Base-by-base conservation (phyloP, 2,113 vertebrate genomes). In the Crotalus helleri region DNA sequence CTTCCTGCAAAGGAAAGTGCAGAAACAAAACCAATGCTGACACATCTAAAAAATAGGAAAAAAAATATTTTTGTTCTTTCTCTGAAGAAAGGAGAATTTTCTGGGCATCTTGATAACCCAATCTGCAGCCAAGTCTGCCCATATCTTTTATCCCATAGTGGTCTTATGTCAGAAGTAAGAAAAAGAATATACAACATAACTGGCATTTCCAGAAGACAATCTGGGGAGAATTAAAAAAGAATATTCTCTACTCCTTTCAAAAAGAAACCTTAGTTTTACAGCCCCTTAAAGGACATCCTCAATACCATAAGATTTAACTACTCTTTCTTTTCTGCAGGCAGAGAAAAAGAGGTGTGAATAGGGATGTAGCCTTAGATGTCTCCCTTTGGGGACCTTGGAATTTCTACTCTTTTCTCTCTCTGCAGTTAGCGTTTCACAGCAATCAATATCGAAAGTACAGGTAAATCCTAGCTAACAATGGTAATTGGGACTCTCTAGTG, bases 41-140 rank as follows among this genome's bases (percentile, higher is more conserved):
- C 94, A 95, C 21, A 3, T 92, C 95, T 95, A 95, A 94, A 95
- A 90, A 92, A 59, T 90, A 74, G 26, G 57, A 26, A 44, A 94
- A 51, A 21, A 51, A 21, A 74, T 92, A 44, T 0, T 81, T 81
- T 44, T 44, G 33, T 21, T 21, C 33, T 92, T 94, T 94, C 89
- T 81, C 57, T 21, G 93, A 96, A 85, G 87, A 0, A 95, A 17
- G 15, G 86, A 53, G 93, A 54, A 24, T 19, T 91, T 94, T 17
- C 49, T 17, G 2, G 46, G 89, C 23, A 44, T 57, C 89, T 39
- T 11, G 91, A 59, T 24, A 93, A 59, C 26, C 74, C 15, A 46
- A 33, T 93, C 81, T 57, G 94, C 85, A 39, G 11, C 0, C 88
- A 93, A 24, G 86, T 17, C 86, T 4, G 0, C 4, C 24, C 33